Evolutionary conservation across 2,113 vertebrate genomes (phyloP).

Genomic region (Serilophus lunatus): DNA sequence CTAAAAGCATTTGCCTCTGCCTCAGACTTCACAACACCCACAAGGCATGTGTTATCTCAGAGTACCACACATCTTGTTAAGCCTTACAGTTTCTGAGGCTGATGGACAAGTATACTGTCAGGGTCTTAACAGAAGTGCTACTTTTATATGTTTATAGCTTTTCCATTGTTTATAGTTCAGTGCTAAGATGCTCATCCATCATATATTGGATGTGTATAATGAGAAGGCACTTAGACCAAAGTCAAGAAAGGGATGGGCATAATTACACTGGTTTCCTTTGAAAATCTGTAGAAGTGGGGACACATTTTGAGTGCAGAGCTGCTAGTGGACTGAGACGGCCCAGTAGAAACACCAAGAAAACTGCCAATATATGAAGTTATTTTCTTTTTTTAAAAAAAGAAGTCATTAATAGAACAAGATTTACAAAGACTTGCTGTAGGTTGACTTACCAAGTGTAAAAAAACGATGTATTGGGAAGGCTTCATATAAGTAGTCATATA

Average conservation of each 20-base stretch:
- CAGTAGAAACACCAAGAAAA: background rate
- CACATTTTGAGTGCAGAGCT: background rate
- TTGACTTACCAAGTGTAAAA: background rate
- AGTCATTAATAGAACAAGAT: background rate
- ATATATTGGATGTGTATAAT: rapidly evolving
- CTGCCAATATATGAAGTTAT: background rate
- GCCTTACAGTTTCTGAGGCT: background rate
- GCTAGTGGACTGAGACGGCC: background rate
- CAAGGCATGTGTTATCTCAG: constrained; percentile 53
- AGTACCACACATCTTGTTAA: background rate
- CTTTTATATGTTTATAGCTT: background rate
- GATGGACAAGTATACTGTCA: background rate
- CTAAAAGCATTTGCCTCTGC: background rate
- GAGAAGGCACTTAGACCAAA: background rate
- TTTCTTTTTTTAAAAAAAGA: background rate
- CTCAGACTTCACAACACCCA: background rate
- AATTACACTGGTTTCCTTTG: background rate
- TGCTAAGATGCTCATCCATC: background rate
- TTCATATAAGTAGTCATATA: background rate
- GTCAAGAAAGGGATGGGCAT: background rate
- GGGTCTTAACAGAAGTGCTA: background rate
- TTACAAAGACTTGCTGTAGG: background rate
- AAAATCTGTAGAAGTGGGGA: background rate
- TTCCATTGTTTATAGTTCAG: background rate
- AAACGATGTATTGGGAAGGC: rapidly evolving